phyloP scores from a whole-genome alignment of 2,888 invertebrate genomes.

The Smittia aterrima region DNA sequence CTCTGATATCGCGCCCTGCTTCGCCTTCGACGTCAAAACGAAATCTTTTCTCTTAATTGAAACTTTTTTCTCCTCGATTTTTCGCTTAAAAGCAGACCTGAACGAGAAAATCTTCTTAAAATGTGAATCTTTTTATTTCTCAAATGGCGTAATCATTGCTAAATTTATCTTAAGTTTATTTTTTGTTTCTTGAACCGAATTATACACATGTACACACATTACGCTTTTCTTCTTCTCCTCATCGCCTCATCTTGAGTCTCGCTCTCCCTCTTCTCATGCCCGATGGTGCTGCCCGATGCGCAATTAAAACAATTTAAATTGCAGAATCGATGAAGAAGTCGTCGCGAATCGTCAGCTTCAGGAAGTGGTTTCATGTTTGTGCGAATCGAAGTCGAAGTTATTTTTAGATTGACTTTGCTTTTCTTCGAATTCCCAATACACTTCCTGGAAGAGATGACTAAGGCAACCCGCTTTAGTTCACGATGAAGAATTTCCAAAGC shows the following conservation, averaged over 20 bases:
- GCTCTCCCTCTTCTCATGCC: constrained; percentile 7
- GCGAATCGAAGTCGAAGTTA: neutral
- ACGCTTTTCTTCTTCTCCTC: neutral
- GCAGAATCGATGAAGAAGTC: neutral
- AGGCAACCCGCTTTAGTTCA: too few species aligned
- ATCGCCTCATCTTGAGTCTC: neutral
- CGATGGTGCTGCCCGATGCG: constrained; percentile 16
- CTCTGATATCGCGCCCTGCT: neutral
- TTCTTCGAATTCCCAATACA: neutral
- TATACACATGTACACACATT: constrained; percentile 31
- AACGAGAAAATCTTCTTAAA: constrained; percentile 29
- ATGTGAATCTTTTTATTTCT: constrained; percentile 38
- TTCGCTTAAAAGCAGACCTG: neutral
- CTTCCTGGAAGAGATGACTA: neutral
- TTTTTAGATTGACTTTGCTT: neutral
- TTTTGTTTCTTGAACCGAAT: constrained; percentile 39
- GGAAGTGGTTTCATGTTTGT: constrained; percentile 22
- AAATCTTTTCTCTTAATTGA: constrained; percentile 17
- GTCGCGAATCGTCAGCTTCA: neutral
- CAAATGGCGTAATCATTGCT: constrained; percentile 41
- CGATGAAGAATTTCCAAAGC: too few species aligned
- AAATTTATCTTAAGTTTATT: constrained; percentile 41
- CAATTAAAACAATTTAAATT: constrained; percentile 18
- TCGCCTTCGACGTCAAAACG: neutral
- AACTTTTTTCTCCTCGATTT: neutral